Conservation (phyloP, 2,113 vertebrate species). For the Aegypius monachus region DNA sequence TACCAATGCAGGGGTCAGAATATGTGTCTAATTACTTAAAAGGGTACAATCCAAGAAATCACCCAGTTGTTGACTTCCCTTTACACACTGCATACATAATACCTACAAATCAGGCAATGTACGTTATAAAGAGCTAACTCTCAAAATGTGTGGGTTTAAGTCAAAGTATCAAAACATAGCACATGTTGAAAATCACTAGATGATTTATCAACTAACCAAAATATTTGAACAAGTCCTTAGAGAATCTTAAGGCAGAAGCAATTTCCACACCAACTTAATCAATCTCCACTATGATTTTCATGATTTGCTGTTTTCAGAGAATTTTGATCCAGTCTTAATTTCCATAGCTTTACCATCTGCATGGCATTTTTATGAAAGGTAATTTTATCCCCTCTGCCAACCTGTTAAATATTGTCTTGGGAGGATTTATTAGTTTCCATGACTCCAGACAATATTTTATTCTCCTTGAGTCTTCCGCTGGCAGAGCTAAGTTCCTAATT, state of each 20-base stretch:
- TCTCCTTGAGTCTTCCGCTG: conserved; percentile 32
- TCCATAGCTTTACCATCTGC: conserved; percentile 29
- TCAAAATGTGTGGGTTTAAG: background rate
- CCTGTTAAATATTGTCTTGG: conserved; percentile 51
- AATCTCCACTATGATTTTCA: conserved; percentile 8
- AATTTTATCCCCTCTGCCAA: conserved; percentile 61
- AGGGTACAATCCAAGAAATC: background rate
- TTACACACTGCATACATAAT: background rate
- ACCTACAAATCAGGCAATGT: background rate
- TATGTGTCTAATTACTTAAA: background rate
- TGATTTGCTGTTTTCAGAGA: conserved; percentile 19
- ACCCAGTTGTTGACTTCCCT: background rate
- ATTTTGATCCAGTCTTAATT: conserved; percentile 50
- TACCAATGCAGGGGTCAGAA: background rate
- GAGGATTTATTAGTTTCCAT: conserved; percentile 61
- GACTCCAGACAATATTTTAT: conserved; percentile 56
- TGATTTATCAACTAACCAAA: conserved; percentile 33
- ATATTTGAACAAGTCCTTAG: background rate
- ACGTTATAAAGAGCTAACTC: background rate
- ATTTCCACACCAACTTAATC: conserved; percentile 45
- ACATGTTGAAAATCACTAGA: conserved; percentile 16
- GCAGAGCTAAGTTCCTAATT: conserved; percentile 17
- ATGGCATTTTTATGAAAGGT: conserved; percentile 46
- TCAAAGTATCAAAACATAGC: background rate
- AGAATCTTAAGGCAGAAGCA: conserved; percentile 22